These are phyloP conservation scores for Villa cingulata DNA, from an alignment of 2,888 invertebrate genomes.

Conservation along the genomic window DNA sequence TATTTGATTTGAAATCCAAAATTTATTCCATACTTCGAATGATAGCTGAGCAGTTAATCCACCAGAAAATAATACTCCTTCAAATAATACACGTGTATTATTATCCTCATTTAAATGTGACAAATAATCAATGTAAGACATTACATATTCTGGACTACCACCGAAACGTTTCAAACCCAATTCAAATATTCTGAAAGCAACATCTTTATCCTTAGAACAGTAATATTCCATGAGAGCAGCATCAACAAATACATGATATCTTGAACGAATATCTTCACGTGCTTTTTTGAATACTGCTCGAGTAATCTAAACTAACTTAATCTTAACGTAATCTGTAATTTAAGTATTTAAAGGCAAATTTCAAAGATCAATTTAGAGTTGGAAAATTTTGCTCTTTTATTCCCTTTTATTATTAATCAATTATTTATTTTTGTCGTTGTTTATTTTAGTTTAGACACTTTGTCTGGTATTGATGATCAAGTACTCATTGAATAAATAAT, in stretches of 20 bases:
- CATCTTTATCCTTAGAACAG: slow-evolving; percentile 94
- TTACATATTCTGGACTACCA: slow-evolving; percentile 86
- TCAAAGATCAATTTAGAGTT: too few relatives aligned
- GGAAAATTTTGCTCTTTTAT: too few relatives aligned
- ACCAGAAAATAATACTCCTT: slow-evolving; percentile 86
- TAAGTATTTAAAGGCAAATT: too few relatives aligned
- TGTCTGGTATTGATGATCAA: too few relatives aligned
- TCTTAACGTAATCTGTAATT: too few relatives aligned
- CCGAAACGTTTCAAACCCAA: slow-evolving; percentile 93
- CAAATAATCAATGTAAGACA: slow-evolving; percentile 92
- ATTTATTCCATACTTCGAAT: slow-evolving; percentile 96
- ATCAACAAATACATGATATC: slow-evolving; percentile 90
- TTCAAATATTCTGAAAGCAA: slow-evolving; percentile 94
- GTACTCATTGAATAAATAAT: too few relatives aligned
- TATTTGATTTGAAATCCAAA: slow-evolving; percentile 95
- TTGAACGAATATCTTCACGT: slow-evolving; percentile 70
- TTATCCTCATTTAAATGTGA: slow-evolving; percentile 99
- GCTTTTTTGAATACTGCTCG: slow-evolving; percentile 89
- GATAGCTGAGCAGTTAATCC: slow-evolving; percentile 83
- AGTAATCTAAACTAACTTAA: too few relatives aligned
- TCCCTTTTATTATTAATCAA: too few relatives aligned
- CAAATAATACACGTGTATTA: slow-evolving; percentile 97
- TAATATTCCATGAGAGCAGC: slow-evolving; percentile 99
- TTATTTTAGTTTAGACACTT: too few relatives aligned
- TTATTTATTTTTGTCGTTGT: too few relatives aligned